Evolutionary conservation across 2,888 invertebrate species (phyloP).

Genomic region (Erebia epiphron): DNA sequence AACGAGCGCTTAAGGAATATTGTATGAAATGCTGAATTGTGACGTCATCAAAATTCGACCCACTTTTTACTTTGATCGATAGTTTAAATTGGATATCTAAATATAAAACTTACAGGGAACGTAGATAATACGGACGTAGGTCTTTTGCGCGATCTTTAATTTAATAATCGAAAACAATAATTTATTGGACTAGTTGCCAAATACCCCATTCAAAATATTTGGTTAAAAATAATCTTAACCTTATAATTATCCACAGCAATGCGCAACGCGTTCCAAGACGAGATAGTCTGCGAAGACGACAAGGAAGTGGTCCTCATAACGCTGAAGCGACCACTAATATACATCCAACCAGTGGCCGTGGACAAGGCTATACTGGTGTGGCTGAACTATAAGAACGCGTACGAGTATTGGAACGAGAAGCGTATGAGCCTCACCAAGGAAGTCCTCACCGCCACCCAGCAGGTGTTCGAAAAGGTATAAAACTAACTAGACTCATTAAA

Average conservation of each 20-base stretch:
- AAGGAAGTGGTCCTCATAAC: constrained; percentile 95
- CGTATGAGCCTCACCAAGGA: constrained; percentile 95
- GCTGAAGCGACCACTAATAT: constrained; percentile 95
- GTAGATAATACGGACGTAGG: too few relatives aligned
- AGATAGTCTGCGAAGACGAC: constrained; percentile 92
- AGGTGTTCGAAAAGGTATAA: constrained; percentile 80
- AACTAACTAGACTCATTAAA: neutral
- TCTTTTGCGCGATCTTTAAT: too few relatives aligned
- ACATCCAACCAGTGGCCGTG: constrained; percentile 98
- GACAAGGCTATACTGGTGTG: constrained; percentile 99
- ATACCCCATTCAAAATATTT: too few relatives aligned
- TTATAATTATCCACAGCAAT: constrained; percentile 67
- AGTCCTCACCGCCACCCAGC: constrained; percentile 89
- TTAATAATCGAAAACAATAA: too few relatives aligned
- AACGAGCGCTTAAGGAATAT: too few relatives aligned
- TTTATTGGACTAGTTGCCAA: too few relatives aligned
- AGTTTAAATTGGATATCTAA: too few relatives aligned
- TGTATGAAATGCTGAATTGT: too few relatives aligned
- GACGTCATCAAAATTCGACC: too few relatives aligned
- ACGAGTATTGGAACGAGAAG: constrained; percentile 99
- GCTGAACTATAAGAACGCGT: constrained; percentile 99
- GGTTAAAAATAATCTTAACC: neutral
- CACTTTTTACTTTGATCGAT: too few relatives aligned
- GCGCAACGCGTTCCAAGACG: constrained; percentile 93
- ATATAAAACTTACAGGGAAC: too few relatives aligned